Percentiles rank a stretch among this genome's conserved stretches.
Evolutionary conservation across 2,797 vertebrate genomes (phyloP).

Genomic region (Phyllotis vaccarum): DNA sequence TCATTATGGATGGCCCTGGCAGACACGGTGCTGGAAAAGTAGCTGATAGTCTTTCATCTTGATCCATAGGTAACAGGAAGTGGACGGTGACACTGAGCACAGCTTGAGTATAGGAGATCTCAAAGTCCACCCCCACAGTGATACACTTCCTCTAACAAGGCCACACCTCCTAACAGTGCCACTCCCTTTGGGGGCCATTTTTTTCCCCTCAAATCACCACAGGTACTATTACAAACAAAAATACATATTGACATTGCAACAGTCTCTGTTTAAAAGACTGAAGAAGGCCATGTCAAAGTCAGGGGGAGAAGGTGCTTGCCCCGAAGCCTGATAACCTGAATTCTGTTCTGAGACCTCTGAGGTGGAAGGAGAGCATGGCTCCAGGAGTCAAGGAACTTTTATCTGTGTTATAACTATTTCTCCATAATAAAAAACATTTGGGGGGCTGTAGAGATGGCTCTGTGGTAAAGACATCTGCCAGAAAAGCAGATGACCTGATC

Average conservation of each 20-base stretch:
- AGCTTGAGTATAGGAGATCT: too few relatives aligned
- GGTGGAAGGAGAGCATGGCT: background rate
- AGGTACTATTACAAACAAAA: background rate
- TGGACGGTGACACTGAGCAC: too few relatives aligned
- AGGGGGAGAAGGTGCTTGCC: background rate
- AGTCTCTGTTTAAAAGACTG: slow-evolving; percentile 52
- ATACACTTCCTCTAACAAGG: too few relatives aligned
- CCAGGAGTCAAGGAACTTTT: background rate
- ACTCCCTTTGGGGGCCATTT: too few relatives aligned
- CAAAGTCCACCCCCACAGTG: too few relatives aligned
- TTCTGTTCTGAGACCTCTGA: background rate
- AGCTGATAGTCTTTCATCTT: too few relatives aligned
- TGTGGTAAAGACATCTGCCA: background rate
- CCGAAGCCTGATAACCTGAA: background rate
- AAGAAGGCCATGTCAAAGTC: background rate
- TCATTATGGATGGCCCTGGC: too few relatives aligned
- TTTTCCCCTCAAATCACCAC: background rate
- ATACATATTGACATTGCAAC: background rate
- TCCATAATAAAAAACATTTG: background rate
- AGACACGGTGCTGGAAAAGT: too few relatives aligned
- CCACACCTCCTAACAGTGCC: too few relatives aligned
- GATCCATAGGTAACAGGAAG: too few relatives aligned
- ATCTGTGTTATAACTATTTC: background rate
- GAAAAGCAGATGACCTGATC: too few relatives aligned
- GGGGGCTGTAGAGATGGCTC: background rate